Conservation (phyloP, 2,797 vertebrate genomes). For the Sylvia borin region DNA sequence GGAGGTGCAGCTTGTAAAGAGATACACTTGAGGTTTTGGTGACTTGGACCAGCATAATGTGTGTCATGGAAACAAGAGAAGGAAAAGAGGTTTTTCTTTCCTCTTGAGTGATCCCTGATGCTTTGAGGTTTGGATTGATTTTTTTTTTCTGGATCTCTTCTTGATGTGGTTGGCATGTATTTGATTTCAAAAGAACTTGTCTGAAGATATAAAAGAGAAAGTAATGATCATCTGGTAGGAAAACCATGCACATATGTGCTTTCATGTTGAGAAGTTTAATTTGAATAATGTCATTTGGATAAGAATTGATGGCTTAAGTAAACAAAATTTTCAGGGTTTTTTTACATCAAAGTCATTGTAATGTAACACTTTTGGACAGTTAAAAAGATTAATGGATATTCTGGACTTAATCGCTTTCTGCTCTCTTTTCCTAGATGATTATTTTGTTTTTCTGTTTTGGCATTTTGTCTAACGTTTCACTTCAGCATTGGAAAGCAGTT, state of each 20-base stretch:
- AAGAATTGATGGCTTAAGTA: neutral
- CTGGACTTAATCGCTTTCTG: neutral
- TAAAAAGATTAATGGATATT: neutral
- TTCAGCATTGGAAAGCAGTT: neutral
- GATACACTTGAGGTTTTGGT: neutral
- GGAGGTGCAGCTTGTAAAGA: neutral
- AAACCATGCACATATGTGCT: neutral
- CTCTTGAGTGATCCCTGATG: neutral
- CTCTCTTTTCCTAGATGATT: neutral
- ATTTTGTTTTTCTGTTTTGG: neutral
- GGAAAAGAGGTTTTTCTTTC: slow-evolving; percentile 13
- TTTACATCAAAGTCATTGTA: neutral
- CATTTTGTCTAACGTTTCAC: neutral
- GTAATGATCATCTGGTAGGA: neutral
- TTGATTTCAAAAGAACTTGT: neutral
- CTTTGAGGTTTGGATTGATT: slow-evolving; percentile 32
- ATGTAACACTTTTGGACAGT: neutral
- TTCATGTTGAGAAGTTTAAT: neutral
- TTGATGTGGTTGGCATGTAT: slow-evolving; percentile 1
- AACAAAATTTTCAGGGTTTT: neutral
- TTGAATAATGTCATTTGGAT: neutral
- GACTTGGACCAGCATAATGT: neutral
- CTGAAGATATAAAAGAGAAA: neutral
- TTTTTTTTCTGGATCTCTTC: neutral
- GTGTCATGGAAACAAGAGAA: neutral